Percentiles rank a stretch among this genome's conserved stretches.
These are phyloP conservation scores for Eupleurogrammus muticus DNA, from an alignment of 2,797 vertebrate genomes.

Conservation along the genomic window DNA sequence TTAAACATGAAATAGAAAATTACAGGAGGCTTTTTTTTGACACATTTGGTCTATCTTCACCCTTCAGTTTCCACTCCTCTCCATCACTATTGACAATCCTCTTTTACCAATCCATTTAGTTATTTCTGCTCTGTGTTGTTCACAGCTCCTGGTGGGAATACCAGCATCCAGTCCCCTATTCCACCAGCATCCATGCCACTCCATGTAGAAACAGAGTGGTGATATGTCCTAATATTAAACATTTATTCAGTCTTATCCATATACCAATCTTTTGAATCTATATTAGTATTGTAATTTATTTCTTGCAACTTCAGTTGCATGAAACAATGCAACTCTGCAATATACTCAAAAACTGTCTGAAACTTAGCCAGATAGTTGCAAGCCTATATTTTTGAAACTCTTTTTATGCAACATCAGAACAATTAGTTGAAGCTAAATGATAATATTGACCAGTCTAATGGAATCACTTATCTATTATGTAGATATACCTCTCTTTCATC, in stretches of 20 bases:
- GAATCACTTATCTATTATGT: too few relatives aligned
- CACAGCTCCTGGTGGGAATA: slow-evolving; percentile 13
- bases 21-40: slow-evolving; percentile 6
- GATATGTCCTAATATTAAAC: slow-evolving; percentile 48
- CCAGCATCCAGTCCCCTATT: slow-evolving; percentile 2
- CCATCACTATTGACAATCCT: slow-evolving; percentile 20
- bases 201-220: slow-evolving; percentile 8
- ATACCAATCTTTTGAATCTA: slow-evolving; percentile 30
- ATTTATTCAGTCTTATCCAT: slow-evolving; percentile 20
- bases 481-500: too few relatives aligned
- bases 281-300: too few relatives aligned
- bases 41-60: not conserved
- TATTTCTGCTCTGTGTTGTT: slow-evolving; percentile 1
- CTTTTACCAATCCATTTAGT: slow-evolving; percentile 33
- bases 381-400: too few relatives aligned
- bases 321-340: too few relatives aligned
- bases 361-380: too few relatives aligned
- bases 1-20: slow-evolving; percentile 13
- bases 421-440: too few relatives aligned
- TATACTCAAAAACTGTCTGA: too few relatives aligned
- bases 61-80: slow-evolving; percentile 11
- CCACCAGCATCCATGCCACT: slow-evolving; percentile 18
- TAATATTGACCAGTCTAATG: too few relatives aligned
- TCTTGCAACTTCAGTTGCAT: too few relatives aligned
- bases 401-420: too few relatives aligned